Evolutionary conservation across 1,140 invertebrate genomes (phyloP), one percentile per base, ranked within the genome.

Genomic region (Leucophenga varia): DNA sequence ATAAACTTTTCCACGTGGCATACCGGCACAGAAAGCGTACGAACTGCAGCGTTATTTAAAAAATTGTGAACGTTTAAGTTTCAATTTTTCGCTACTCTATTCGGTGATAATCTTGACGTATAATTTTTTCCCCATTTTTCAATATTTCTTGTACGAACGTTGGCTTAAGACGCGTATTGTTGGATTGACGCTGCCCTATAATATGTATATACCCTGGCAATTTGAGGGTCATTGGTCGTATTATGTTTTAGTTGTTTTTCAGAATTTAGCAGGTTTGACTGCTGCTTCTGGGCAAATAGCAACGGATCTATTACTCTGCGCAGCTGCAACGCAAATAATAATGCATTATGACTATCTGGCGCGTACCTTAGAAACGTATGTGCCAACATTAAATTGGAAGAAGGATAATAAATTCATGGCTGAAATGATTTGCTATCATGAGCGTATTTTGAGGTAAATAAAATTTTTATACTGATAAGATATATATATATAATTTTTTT

Each of bases 21-120:
- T 9, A 13, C 21, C 10, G 3, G 18, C 43, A n/a, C 68, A 67
- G 18, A 2, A 43, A 4, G 31, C 14, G 0, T 72, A 61, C 34
- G 31, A 49, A 3, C 12, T 72, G 38, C 18, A 44, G 3, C 32
- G 43, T 1, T 69, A 69, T 30, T 34, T 69, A 7, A n/a, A 43
- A 1, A 55, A 55, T 9, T 55, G 55, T 6, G 42, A 45, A 0
- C 32, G 51, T 3, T 48, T 72, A 2, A 69, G 65, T 13, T 9
- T 60, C 0, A 53, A 28, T n/a, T 72, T 69, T 20, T 25, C 59
- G 1, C 9, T 57, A n/a, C 59, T 72, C 12, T 72, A 69, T 13
- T 57, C 58, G 0, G 44, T 72, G 25, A 52, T 69, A 0, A 69
- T 72, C 3, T 72, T 59, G 61, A 72, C 69, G 2, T 72, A 61